phyloP scores from a whole-genome alignment of 2,113 vertebrate species.

The Rhinolophus sinicus region DNA sequence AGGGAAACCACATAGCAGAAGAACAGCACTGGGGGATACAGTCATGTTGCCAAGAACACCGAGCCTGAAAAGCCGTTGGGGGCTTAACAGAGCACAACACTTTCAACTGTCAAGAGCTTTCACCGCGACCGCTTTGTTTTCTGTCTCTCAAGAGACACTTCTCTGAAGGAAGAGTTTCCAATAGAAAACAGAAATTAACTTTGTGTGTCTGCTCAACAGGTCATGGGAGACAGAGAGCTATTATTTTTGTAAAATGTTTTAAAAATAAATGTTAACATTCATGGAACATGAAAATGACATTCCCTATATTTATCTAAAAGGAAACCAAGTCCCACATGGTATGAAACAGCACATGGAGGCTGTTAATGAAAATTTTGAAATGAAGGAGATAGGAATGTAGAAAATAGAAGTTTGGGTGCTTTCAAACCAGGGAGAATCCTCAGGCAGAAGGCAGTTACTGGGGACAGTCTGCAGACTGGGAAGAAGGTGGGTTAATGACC shows the following conservation, averaged over 20 bases:
- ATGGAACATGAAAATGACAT: background rate
- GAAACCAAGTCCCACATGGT: background rate
- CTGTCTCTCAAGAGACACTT: constrained; percentile 11
- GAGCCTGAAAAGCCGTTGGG: background rate
- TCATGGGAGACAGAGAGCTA: background rate
- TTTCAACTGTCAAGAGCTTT: background rate
- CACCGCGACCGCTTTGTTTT: background rate
- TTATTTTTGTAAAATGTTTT: constrained; percentile 36
- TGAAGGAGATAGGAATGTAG: background rate
- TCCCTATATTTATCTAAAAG: background rate
- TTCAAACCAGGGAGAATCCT: background rate
- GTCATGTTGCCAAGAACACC: background rate
- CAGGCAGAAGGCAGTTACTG: background rate
- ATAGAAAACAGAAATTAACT: constrained; percentile 4
- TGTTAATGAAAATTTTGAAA: background rate
- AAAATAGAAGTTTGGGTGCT: background rate
- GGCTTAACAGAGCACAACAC: background rate
- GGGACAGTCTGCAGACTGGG: background rate
- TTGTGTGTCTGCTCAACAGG: background rate
- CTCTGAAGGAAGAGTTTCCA: constrained; percentile 18
- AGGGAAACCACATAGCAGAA: background rate
- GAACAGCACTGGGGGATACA: background rate
- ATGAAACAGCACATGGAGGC: background rate
- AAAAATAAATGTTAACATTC: constrained; percentile 26
- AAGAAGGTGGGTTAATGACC: background rate